phyloP scores from a whole-genome alignment of 2,888 invertebrate genomes.

The Leptarthrus brevirostris region DNA sequence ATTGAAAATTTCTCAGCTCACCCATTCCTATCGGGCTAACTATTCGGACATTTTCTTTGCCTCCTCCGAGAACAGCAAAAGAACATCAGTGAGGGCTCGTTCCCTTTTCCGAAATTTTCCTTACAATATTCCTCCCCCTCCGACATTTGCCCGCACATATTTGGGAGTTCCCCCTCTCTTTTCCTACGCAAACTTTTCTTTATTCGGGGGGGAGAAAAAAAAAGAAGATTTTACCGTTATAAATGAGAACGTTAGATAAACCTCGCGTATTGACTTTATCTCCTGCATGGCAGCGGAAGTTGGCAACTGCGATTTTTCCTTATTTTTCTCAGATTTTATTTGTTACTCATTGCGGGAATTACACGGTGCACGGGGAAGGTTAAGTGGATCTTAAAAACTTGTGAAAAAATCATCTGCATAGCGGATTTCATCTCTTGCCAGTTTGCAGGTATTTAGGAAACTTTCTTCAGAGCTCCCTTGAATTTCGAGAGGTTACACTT shows the following conservation, averaged over 20 bases:
- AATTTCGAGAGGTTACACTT: no score
- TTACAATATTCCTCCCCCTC: neutral
- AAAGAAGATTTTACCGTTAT: conserved; percentile 12
- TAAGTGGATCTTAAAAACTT: conserved; percentile 39
- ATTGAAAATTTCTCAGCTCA: conserved; percentile 3
- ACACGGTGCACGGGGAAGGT: conserved; percentile 23
- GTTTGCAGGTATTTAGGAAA: conserved; percentile 18
- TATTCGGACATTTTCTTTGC: neutral
- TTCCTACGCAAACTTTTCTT: conserved; percentile 39
- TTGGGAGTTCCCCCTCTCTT: conserved; percentile 20
- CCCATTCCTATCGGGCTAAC: conserved; percentile 8
- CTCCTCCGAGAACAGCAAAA: neutral
- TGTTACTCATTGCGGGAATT: conserved; percentile 24
- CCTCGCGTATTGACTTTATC: conserved; percentile 28
- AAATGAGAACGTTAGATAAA: conserved; percentile 14
- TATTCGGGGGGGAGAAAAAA: no score
- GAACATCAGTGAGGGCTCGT: neutral
- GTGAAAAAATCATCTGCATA: conserved; percentile 15
- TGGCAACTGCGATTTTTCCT: conserved; percentile 29
- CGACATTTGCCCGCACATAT: neutral
- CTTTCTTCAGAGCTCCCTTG: neutral
- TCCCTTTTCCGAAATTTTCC: neutral
- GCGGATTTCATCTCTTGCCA: conserved; percentile 19
- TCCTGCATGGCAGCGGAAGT: conserved; percentile 1
- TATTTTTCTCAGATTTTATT: neutral